phyloP scores from a whole-genome alignment of 2,888 invertebrate species.

The Serrognathus titanus region DNA sequence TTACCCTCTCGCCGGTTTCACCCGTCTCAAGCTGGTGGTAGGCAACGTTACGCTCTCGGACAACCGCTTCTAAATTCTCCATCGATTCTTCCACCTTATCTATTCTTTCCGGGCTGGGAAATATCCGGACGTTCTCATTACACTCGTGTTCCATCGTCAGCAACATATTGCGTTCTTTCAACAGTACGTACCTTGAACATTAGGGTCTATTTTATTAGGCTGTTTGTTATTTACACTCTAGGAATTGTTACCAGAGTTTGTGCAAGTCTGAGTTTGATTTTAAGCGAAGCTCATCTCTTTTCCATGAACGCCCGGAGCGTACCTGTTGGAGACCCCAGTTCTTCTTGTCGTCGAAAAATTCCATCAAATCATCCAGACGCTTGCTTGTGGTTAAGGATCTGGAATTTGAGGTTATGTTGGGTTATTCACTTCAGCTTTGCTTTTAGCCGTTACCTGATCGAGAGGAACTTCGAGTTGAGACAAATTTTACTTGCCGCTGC shows the following conservation, averaged over 20 bases:
- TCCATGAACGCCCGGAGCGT: conserved; percentile 84
- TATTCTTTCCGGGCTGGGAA: conserved; percentile 89
- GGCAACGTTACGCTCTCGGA: conserved; percentile 89
- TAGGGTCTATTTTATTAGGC: no score
- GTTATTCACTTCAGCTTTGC: no score
- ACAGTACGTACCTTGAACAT: conserved; percentile 65
- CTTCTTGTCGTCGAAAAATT: conserved; percentile 84
- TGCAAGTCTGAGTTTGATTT: conserved; percentile 95
- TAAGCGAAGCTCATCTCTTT: conserved; percentile 81
- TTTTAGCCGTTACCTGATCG: no score
- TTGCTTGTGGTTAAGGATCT: conserved; percentile 41
- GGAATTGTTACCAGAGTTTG: conserved; percentile 78
- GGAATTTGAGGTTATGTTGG: neutral
- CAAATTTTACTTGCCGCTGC: no score
- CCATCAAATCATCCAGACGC: conserved; percentile 61
- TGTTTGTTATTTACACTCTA: no score
- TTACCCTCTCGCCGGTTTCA: conserved; percentile 74
- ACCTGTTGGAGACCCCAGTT: conserved; percentile 79
- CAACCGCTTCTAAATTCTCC: conserved; percentile 86
- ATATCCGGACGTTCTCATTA: conserved; percentile 61
- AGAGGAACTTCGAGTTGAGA: no score
- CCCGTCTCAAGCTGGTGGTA: conserved; percentile 88
- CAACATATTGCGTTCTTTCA: conserved; percentile 97
- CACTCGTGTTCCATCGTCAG: conserved; percentile 90
- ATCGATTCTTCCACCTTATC: conserved; percentile 95